These are phyloP conservation scores for Galaxea fascicularis DNA, from an alignment of 92 coral and sea anemone genomes.

Conservation along the genomic window DNA sequence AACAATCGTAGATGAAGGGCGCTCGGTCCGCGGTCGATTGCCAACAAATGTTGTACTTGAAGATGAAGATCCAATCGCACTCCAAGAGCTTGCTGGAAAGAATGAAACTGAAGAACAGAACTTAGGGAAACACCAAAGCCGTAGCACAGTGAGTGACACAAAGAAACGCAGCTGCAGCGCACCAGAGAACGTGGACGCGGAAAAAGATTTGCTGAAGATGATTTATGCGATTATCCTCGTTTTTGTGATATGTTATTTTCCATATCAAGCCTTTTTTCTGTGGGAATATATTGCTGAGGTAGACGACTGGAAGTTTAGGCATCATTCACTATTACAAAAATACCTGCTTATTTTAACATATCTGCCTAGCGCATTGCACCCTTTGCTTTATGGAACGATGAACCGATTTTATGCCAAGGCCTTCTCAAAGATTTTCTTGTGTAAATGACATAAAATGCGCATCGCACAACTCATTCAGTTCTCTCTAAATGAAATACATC, in stretches of 20 bases:
- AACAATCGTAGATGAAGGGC: neutral
- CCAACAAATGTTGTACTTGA: conserved; percentile 10
- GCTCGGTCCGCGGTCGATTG: neutral
- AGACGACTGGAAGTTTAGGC: conserved; percentile 22
- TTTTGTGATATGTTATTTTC: conserved; percentile 60
- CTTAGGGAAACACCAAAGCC: neutral
- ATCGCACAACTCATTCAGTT: neutral
- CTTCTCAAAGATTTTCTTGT: conserved; percentile 55
- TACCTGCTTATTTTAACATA: conserved; percentile 62
- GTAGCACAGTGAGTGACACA: neutral
- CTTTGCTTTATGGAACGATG: conserved; percentile 76
- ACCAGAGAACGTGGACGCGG: conserved; percentile 35
- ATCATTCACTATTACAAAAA: conserved; percentile 24
- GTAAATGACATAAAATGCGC: conserved; percentile 11
- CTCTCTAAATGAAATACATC: too few relatives aligned
- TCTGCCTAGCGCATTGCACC: conserved; percentile 68
- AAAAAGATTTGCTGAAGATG: conserved; percentile 68
- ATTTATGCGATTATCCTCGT: conserved; percentile 50
- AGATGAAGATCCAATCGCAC: neutral
- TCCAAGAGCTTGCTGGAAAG: neutral
- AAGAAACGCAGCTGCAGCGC: conserved; percentile 4
- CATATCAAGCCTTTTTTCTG: conserved; percentile 60
- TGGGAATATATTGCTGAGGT: conserved; percentile 43
- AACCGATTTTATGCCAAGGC: conserved; percentile 68
- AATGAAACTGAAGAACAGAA: neutral